Base-by-base conservation (phyloP, 2,113 vertebrate genomes). In the Neogobius melanostomus region DNA sequence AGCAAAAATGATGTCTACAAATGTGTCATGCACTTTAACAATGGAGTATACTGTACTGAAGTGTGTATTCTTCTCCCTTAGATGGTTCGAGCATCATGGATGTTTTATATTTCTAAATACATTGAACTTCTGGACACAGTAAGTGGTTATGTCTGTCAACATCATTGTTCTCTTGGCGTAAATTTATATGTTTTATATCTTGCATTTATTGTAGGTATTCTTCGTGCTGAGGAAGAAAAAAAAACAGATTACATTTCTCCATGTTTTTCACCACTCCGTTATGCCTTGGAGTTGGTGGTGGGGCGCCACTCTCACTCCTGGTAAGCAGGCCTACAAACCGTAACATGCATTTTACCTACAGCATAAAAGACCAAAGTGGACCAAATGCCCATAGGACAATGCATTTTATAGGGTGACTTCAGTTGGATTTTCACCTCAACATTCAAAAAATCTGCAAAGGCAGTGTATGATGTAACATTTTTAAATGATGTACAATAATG, bases 281-380 rank as follows among this genome's bases (percentile, higher is more conserved):
- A 93, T 99, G 89, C 98, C 98, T 21, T 98, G 95, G 95, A 95
- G 95, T 44, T 99, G 98, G 98, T 99, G 98, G 98, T 99, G 97
- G 97, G 98, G 98, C 11, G 75, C 97, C 10, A 94, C 85, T 17
- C 80, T 97, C 84, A 95, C 95, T 50, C 98, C 98, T 79, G 97
- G 98, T 99, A 77, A 93, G 91, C 51, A 14, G 16, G 51, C 10
- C 6, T 11, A 3, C 16, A 68, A 68, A 1, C 69, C 16, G 17
- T 21, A 14, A 66, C 9, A 52, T 42, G 1, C 15, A 11, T 6
- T 7, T 8, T 60, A 11, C 28, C 10, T 36, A 56, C 9, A 28
- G 28, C 0, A 54, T 21, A 8, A 54, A 54, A 17, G 4, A 11
- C 9, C 53, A 5, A 36, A 36, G 1, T 36, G 28, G 28, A 15